Conservation (phyloP, 1,140 invertebrate genomes). For the Rhopalosiphum padi region DNA sequence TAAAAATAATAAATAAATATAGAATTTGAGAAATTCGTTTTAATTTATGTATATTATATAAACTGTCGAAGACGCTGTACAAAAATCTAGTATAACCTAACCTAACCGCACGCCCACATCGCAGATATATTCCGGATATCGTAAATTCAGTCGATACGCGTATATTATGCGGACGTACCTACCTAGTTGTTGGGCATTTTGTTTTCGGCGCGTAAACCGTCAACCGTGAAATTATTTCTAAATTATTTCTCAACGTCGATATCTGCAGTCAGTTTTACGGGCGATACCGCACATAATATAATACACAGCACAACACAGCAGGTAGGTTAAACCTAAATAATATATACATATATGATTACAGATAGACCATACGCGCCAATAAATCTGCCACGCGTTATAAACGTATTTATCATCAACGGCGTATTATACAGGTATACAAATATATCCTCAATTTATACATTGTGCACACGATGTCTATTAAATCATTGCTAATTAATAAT, state of each 20-base stretch:
- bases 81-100: no score
- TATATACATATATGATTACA: not conserved
- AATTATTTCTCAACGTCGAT: not conserved
- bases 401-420: not conserved
- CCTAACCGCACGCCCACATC: not conserved
- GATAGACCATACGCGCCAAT: not conserved
- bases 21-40: not conserved
- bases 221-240: conserved; percentile 14
- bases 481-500: not conserved
- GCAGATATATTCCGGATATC: not conserved
- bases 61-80: no score
- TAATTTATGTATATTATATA: not conserved
- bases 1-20: not conserved
- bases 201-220: not conserved
- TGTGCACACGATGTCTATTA: not conserved
- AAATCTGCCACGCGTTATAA: not conserved
- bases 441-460: not conserved
- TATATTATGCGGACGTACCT: no score
- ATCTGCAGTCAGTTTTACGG: not conserved
- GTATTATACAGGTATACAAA: not conserved
- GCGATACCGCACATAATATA: not conserved
- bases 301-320: not conserved
- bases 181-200: not conserved
- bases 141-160: not conserved
- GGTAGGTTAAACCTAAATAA: not conserved